Evolutionary conservation across 2,113 vertebrate genomes (phyloP), one percentile per base, ranked within the genome.

Genomic region (Bombycilla garrulus): DNA sequence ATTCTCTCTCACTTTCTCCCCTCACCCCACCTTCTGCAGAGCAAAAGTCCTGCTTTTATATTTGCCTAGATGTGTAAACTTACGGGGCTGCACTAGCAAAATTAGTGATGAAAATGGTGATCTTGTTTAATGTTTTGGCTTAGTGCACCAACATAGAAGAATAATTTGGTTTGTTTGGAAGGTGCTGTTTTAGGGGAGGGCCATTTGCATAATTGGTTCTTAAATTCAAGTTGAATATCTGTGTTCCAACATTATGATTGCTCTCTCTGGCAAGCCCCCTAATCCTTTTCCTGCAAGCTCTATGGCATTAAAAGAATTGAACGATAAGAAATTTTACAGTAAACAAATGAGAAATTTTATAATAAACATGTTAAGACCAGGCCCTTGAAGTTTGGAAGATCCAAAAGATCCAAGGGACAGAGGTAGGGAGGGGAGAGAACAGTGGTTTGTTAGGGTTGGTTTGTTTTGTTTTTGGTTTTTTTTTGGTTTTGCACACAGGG

Each of bases 381-480:
- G 22, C 31, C 36, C 5, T 28, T 57, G 42, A 58, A 42, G 11
- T 51, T 29, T 74, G 33, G 19, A 86, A 45, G 42, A n/a, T 48
- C 25, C 12, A 28, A 51, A 86, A 45, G 42, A n/a, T 48, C 25
- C 12, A 28, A 51, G 33, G n/a, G 23, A n/a, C 4, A 21, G 24
- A 53, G 35, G 45, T 15, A 45, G 54, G 47, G 21, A 35, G 9
- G 0, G 5, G 10, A 5, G 18, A 61, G 28, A n/a, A 28, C 12
- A 36, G 10, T 2, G 0, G 28, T 53, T 54, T 48, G 6, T 50
- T 67, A 48, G 47, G 10, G 14, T 35, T 56, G 29, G 1, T 15
- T n/a, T 2, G 13, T n/a, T 1, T 10, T 2, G 6, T 33, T 66
- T 40, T 7, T 15, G 15, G 44, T 48, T 22, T 14, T 33, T 31